These are phyloP conservation scores for Nemopilema nomurai DNA, from an alignment of 30 jellyfish, hydroid and myxozoan genomes.

Conservation along the genomic window DNA sequence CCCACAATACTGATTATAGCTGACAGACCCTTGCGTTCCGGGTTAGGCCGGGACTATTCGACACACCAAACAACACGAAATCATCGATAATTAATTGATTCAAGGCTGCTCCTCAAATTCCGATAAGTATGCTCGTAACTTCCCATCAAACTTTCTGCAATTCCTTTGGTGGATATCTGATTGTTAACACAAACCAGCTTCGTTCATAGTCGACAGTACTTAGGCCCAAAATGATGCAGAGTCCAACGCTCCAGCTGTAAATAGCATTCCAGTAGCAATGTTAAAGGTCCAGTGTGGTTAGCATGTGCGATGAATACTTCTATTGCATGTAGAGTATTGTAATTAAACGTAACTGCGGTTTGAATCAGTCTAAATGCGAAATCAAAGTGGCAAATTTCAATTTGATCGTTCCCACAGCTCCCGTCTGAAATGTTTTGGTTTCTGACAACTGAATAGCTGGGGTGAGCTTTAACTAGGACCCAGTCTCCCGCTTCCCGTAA, in stretches of 20 bases:
- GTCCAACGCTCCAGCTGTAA: not conserved
- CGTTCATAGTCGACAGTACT: not conserved
- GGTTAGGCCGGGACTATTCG: not conserved
- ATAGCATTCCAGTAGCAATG: not conserved
- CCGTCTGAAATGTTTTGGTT: not conserved
- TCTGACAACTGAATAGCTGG: not conserved
- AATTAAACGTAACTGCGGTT: not conserved
- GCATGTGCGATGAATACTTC: not conserved
- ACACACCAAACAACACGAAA: not conserved
- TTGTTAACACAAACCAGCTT: not conserved
- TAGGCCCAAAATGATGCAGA: not conserved
- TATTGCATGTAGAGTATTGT: not conserved
- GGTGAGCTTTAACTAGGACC: not conserved
- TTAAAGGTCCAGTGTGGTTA: not conserved
- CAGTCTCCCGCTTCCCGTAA: not conserved
- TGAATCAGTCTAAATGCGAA: not conserved
- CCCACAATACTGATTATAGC: not conserved
- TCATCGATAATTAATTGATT: not conserved
- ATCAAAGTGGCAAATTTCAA: not conserved
- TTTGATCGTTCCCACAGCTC: not conserved
- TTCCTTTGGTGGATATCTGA: not conserved
- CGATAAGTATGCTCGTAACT: not conserved
- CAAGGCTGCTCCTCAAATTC: not conserved
- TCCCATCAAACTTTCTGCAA: not conserved
- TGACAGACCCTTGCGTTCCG: not conserved